Base-by-base conservation (phyloP, 2,113 vertebrate genomes). In the Pardalotus punctatus region DNA sequence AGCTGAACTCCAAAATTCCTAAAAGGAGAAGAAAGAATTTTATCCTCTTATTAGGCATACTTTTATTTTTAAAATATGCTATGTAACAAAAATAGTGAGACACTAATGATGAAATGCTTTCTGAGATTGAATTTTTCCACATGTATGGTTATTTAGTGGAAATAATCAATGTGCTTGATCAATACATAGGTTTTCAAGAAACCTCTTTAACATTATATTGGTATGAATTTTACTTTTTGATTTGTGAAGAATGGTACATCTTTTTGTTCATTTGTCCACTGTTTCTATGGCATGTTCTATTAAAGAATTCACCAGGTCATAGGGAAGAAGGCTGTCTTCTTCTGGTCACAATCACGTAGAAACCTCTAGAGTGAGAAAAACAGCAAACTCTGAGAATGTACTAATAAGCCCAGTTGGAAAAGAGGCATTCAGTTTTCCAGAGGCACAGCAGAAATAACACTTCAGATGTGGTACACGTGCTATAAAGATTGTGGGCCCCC, bases 371-470 rank as follows among this genome's bases (percentile, higher is more conserved):
- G 33, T 31, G 15, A 28, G 17, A 74, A 42, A 20, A 5, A 15
- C 4, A 54, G 11, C 1, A 31, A 51, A 60, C 35, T 58, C 19
- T 10, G 24, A 78, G 10, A 38, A 11, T 6, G 50, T 29, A 9
- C 40, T 11, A 54, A 64, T 16, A 51, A 51, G 4, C 7, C 9
- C 36, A n/a, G 4, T 1, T 51, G 23, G 19, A 64, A 84, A 78
- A 31, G 9, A 70, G 17, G 12, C 5, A 36, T 3, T 2, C 21
- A 45, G 12, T 64, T 64, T 84, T 70, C 28, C 24, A 40, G 17
- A 45, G 40, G 7, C 29, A 69, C 0, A 6, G 29, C 65, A 45
- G 16, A 62, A 87, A n/a, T 64, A 19, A 18, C 0, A 0, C 2
- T 70, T 84, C 42, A 50, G 28, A 56, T 38, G 45, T 53, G 14